Evolutionary conservation across 2,113 vertebrate genomes (phyloP).

Genomic region (Oreocharis arfaki): DNA sequence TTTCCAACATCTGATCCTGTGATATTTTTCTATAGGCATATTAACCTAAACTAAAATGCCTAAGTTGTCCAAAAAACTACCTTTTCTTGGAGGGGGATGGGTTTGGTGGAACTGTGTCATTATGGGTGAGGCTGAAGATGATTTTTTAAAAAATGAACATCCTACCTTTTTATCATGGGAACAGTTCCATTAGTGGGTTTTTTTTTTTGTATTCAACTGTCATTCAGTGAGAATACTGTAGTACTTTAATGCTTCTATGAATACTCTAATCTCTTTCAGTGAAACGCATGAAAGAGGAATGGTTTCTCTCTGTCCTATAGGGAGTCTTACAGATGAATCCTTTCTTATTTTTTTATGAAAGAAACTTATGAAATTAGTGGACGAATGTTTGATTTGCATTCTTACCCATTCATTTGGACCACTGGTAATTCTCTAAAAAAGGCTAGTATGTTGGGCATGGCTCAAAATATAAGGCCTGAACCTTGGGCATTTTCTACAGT

Average conservation of each 20-base stretch:
- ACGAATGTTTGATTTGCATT: background rate
- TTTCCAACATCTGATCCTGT: background rate
- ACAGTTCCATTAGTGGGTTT: accelerated
- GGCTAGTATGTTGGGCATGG: background rate
- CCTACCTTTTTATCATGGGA: background rate
- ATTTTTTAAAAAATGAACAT: background rate
- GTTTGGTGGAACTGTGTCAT: background rate
- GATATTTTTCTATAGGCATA: background rate
- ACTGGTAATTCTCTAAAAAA: background rate
- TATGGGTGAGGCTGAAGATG: background rate
- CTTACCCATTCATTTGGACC: background rate
- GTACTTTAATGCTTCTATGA: background rate
- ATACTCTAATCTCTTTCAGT: background rate
- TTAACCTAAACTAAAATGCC: background rate
- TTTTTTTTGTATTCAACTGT: background rate
- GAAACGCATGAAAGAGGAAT: background rate
- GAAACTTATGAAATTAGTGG: background rate
- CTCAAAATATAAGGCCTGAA: background rate
- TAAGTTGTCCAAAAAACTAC: background rate
- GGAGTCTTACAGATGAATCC: background rate
- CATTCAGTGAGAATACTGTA: background rate
- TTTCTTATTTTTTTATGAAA: background rate
- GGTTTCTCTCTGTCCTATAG: background rate
- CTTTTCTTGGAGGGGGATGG: background rate
- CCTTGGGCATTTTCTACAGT: background rate